Evolutionary conservation across 1,140 invertebrate species (phyloP), one percentile per base, ranked within the genome.

Genomic region (Lucilia cuprina): DNA sequence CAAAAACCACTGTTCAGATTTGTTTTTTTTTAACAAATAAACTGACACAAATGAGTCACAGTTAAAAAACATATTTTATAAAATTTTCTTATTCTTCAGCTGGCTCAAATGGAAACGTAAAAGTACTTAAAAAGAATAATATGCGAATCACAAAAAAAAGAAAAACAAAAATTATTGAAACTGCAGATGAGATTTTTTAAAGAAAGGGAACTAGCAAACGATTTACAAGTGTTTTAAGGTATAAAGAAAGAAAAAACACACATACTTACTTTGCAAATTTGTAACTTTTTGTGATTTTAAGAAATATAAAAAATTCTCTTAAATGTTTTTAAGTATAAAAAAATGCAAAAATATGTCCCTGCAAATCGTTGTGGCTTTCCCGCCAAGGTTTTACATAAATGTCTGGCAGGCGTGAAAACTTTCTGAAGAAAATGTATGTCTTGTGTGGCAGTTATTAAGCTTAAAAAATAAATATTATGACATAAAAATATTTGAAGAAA

Each of bases 151-250:
- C 14, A 41, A 77, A 77, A 35, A 34, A 74, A 74, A 5, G n/a
- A 47, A 34, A 74, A 74, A 5, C n/a, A 47, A 78, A 78, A 78
- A 78, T 47, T 41, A 78, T 78, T 78, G 75, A 78, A 78, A 41
- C 14, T 35, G 35, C 75, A 35, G 35, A 41, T 75, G 14, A 75
- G 14, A 13, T 14, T 34, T 34, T 75, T 34, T 2, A 41, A 35
- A 30, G 74, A n/a, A 41, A 41, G 34, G 74, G 17, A 77, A 77
- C 21, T 70, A 70, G 41, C 49, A 78, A 80, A 49, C 41, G 41
- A 80, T 80, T 80, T 80, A 80, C 77, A 80, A 80, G 41, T 80
- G 77, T 70, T 70, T 70, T 70, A 70, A 70, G 21, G 19, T 12
- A 70, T 70, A 70, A 70, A 70, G 65, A 70, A 21, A 21, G n/a